Evolutionary conservation across 2,888 invertebrate genomes (phyloP), one percentile per base, ranked within the genome.

Genomic region (Hirtodrosophila alboralis): DNA sequence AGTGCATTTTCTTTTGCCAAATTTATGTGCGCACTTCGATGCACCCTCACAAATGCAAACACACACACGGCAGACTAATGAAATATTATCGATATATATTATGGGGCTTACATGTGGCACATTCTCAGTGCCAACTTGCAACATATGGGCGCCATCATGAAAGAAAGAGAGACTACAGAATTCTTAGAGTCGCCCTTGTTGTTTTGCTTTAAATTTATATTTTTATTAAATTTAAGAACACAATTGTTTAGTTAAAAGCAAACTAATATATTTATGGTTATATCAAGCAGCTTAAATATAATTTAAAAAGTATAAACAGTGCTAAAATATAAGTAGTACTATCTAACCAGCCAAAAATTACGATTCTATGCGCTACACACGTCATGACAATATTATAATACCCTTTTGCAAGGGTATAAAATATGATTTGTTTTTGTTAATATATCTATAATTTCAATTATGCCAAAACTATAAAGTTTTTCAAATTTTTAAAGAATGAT

Each of bases 81-180:
- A 79, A 79, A 85, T 79, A 79, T 85, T 79, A 85, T 79, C 84
- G 77, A 85, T 85, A 79, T 84, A 85, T 79, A 79, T 83, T 85
- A 85, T 57, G 57, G 60, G 41, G 59, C 74, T 79, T 67, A 78
- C 67, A 71, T 75, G 72, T 71, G 67, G 53, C 71, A 36, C 63
- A 81, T 48, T 66, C 60, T 41, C 37, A 36, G 43, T 57, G 75
- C 62, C 64, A 51, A 66, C 41, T 40, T 36, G 61, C 73, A 67
- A 51, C 69, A 73, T 67, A 67, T 69, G 69, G 33, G 34, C 6
- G 65, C 45, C 59, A 31, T 45, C 60, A 72, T 3, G 36, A 38
- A 45, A 26, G 33, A 8, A 1, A 10, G 8, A 8, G 23, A 13
- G n/a, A 23, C 2, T 8, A 10, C 23, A 28, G 37, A 27, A 30